These are phyloP conservation scores for Alligator sinensis DNA, from an alignment of 2,113 vertebrate species.

Conservation along the genomic window DNA sequence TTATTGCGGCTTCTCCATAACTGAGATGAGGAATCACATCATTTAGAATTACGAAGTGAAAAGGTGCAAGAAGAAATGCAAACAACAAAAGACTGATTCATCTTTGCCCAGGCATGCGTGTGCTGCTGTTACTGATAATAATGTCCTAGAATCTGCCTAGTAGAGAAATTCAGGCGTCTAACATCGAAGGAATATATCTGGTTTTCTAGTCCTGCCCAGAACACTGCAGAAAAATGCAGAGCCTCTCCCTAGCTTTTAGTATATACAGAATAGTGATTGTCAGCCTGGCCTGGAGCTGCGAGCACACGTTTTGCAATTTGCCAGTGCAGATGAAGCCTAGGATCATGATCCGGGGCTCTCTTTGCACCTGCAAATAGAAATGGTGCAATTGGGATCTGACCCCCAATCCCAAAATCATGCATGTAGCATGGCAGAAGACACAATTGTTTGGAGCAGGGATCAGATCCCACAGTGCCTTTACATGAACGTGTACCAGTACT, in stretches of 20 bases:
- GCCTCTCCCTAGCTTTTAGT: neutral
- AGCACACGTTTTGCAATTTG: too few species aligned
- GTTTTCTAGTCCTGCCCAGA: neutral
- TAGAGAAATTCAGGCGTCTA: neutral
- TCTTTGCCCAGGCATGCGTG: neutral
- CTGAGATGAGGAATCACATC: neutral
- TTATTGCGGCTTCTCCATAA: neutral
- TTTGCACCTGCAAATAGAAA: neutral
- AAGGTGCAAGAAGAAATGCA: neutral
- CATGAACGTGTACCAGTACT: neutral
- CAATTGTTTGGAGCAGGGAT: too few species aligned
- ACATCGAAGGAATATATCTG: neutral
- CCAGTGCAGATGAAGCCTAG: too few species aligned
- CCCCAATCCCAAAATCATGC: too few species aligned
- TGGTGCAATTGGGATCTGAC: too few species aligned
- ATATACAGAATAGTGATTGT: too few species aligned
- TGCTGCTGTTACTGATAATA: neutral
- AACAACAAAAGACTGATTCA: accelerated
- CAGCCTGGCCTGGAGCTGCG: too few species aligned
- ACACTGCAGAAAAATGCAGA: neutral
- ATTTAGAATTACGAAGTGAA: neutral
- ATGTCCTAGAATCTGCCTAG: neutral
- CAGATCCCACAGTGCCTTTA: too few species aligned
- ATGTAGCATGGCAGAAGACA: too few species aligned
- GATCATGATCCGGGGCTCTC: too few species aligned